A percentile compares a stretch with the other conserved stretches of the same genome.
These are phyloP conservation scores for Drosophila varians DNA, from an alignment of 1,140 invertebrate species.

Conservation along the genomic window DNA sequence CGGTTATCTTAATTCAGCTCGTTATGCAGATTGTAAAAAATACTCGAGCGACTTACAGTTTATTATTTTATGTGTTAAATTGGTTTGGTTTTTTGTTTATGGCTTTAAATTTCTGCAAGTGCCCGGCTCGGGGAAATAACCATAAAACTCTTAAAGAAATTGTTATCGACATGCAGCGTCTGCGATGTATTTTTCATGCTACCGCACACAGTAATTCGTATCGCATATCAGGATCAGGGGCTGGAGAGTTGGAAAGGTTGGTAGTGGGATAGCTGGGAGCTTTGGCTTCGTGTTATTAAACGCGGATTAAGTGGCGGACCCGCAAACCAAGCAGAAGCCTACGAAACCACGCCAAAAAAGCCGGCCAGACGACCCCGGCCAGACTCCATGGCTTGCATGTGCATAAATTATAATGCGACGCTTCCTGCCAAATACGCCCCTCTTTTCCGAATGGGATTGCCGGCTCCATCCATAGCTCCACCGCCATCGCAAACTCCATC, in stretches of 20 bases:
- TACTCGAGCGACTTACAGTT: background rate
- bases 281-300: constrained; percentile 74
- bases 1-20: background rate
- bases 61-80: background rate
- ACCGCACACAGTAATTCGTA: constrained; percentile 6
- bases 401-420: constrained; percentile 76
- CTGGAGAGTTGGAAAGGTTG: too few species aligned
- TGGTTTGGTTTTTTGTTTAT: background rate
- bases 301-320: constrained; percentile 71
- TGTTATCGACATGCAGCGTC: constrained; percentile 45
- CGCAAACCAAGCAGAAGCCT: constrained; percentile 7
- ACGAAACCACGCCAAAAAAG: constrained; percentile 31
- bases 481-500: constrained; percentile 20
- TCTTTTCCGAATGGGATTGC: constrained; percentile 38
- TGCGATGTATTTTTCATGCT: constrained; percentile 33
- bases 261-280: background rate
- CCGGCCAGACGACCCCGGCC: constrained; percentile 37
- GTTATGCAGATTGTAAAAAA: background rate
- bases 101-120: background rate
- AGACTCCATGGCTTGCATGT: constrained; percentile 77
- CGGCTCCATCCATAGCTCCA: constrained; percentile 28
- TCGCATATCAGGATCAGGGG: constrained; percentile 20
- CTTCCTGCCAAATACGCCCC: constrained; percentile 56
- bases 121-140: background rate
- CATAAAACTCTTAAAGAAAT: constrained; percentile 67